Evolutionary conservation across 1,140 invertebrate genomes (phyloP).

Genomic region (Drosophila novamexicana): DNA sequence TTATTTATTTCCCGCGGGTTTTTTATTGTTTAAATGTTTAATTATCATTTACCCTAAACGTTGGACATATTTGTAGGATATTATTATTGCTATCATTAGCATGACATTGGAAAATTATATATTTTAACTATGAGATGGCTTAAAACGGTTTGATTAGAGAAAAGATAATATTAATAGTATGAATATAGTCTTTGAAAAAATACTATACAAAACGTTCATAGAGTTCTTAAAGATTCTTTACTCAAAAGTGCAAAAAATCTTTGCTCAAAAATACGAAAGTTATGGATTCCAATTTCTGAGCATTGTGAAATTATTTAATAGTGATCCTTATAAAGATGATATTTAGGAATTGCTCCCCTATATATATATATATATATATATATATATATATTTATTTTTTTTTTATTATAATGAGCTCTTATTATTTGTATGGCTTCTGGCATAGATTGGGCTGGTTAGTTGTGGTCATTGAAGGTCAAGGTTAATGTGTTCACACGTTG

Average conservation of each 20-base stretch:
- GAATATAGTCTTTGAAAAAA: too few species aligned
- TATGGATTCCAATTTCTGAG: not conserved
- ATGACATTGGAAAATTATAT: too few species aligned
- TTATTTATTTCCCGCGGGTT: not conserved
- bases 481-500: slow-evolving; percentile 53
- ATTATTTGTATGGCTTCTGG: not conserved
- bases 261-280: too few species aligned
- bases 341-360: not conserved
- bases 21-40: not conserved
- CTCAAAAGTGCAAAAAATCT: too few species aligned
- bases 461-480: slow-evolving; percentile 56
- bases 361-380: not conserved
- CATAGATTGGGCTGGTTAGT: not conserved
- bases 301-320: not conserved
- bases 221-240: too few species aligned
- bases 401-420: not conserved
- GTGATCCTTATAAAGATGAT: not conserved
- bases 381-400: not conserved
- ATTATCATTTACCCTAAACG: not conserved
- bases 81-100: not conserved
- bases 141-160: too few species aligned
- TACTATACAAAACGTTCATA: too few species aligned
- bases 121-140: too few species aligned
- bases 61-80: not conserved
- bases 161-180: too few species aligned